phyloP scores from a whole-genome alignment of 2,888 invertebrate species.

The Onchidella celtica region DNA sequence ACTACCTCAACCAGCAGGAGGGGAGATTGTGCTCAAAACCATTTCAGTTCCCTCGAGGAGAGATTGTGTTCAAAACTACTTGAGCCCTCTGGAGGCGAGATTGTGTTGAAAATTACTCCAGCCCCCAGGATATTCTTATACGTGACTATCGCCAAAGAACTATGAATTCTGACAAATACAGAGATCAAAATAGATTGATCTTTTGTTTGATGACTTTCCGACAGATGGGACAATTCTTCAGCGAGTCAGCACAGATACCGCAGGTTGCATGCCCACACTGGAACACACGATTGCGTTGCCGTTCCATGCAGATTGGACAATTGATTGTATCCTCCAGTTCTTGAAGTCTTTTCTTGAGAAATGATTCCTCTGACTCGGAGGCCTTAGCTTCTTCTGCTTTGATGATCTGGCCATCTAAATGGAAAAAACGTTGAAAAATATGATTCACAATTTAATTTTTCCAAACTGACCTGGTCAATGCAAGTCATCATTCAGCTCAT shows the following conservation, averaged over 20 bases:
- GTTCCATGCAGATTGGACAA: slow-evolving; percentile 94
- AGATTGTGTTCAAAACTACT: too few species aligned
- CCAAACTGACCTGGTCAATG: too few species aligned
- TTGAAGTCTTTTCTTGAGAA: slow-evolving; percentile 85
- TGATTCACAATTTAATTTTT: not conserved
- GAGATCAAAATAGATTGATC: slow-evolving; percentile 83
- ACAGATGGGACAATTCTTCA: slow-evolving; percentile 93
- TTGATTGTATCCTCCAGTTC: slow-evolving; percentile 93
- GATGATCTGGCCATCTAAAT: slow-evolving; percentile 50
- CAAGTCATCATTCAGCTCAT: too few species aligned
- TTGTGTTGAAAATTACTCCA: too few species aligned
- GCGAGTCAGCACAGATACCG: slow-evolving; percentile 89
- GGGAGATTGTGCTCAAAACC: too few species aligned
- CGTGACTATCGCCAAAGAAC: too few species aligned
- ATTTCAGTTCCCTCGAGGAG: too few species aligned
- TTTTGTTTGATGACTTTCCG: slow-evolving; percentile 88
- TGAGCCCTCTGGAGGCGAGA: too few species aligned
- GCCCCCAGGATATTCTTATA: too few species aligned
- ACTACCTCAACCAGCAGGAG: too few species aligned
- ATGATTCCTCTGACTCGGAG: slow-evolving; percentile 38
- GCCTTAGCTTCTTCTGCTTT: slow-evolving; percentile 16
- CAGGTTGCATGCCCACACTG: slow-evolving; percentile 94
- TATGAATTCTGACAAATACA: too few species aligned
- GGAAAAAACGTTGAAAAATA: not conserved
- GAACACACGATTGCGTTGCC: slow-evolving; percentile 90